Percentiles rank a stretch among this genome's conserved stretches.
Evolutionary conservation across 2,888 invertebrate species (phyloP).

Genomic region (Ischnus inquisitorius): DNA sequence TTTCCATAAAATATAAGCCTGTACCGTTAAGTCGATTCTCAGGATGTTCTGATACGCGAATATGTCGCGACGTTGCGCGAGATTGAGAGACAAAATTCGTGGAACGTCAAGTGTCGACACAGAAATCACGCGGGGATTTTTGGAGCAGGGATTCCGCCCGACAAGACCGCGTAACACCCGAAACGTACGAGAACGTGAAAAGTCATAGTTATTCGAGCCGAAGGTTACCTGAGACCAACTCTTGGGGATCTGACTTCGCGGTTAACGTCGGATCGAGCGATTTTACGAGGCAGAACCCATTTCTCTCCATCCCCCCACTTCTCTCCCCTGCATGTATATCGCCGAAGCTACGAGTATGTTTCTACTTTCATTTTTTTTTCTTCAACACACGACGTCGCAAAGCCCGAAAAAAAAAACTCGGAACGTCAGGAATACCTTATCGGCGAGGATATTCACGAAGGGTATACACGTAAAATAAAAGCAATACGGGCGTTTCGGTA

Average conservation of each 20-base stretch:
- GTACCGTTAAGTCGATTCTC: neutral
- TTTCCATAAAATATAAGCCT: neutral
- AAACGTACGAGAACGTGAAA: constrained; percentile 39
- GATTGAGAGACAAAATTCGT: constrained; percentile 25
- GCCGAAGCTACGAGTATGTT: constrained; percentile 7
- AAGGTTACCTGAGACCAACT: constrained; percentile 8
- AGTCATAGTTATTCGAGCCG: constrained; percentile 34
- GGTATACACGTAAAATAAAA: constrained; percentile 55
- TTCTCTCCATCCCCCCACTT: neutral
- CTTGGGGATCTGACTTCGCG: constrained; percentile 30
- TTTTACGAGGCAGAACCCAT: constrained; percentile 28
- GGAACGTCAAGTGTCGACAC: constrained; percentile 34
- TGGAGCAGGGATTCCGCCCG: constrained; percentile 40
- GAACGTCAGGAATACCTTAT: constrained; percentile 65
- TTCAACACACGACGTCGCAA: constrained; percentile 26
- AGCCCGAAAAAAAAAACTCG: constrained; percentile 36
- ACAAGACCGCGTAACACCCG: constrained; percentile 41
- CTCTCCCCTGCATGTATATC: constrained; percentile 11
- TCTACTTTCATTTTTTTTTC: constrained; percentile 28
- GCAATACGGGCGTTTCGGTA: constrained; percentile 33
- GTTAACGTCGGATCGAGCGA: constrained; percentile 44
- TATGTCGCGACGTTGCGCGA: constrained; percentile 4
- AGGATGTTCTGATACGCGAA: neutral
- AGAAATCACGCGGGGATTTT: constrained; percentile 47
- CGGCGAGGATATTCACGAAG: constrained; percentile 54